Percentiles rank a stretch among this genome's conserved stretches.
Evolutionary conservation across 2,113 vertebrate genomes (phyloP).

Genomic region (Pterocles orientalis): DNA sequence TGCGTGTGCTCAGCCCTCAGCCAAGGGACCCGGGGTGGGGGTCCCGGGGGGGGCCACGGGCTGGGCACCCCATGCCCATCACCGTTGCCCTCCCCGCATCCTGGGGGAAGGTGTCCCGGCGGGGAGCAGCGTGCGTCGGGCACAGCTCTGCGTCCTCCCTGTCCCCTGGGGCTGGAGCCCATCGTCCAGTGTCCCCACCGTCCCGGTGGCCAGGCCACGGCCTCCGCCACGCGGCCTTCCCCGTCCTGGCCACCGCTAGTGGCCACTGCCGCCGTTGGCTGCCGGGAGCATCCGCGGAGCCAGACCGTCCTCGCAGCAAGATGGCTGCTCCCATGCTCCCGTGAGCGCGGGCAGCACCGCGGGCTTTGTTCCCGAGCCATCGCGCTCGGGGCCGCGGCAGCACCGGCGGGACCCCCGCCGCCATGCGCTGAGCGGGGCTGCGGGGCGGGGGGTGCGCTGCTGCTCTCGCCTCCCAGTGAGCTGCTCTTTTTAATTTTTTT

Average conservation of each 20-base stretch:
- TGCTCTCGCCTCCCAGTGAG: not conserved
- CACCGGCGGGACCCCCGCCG: not conserved
- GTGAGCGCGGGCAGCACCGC: constrained; percentile 32
- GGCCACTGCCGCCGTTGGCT: constrained; percentile 43
- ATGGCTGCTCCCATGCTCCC: constrained; percentile 65
- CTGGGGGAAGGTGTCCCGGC: rapidly evolving
- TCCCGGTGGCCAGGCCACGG: rapidly evolving
- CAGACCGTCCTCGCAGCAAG: constrained; percentile 49
- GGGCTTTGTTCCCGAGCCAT: constrained; percentile 31
- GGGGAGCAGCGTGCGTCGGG: rapidly evolving
- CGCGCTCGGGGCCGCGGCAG: not conserved
- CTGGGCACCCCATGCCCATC: rapidly evolving
- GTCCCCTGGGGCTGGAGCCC: not conserved
- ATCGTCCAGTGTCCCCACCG: rapidly evolving
- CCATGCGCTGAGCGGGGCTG: not conserved
- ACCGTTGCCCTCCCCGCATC: rapidly evolving
- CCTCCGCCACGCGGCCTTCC: not conserved
- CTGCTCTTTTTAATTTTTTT: not conserved
- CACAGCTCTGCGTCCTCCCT: rapidly evolving
- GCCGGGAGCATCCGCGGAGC: not conserved
- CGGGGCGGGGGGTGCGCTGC: not conserved
- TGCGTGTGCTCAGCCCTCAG: not conserved
- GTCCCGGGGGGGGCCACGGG: not conserved
- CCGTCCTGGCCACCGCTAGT: constrained; percentile 20
- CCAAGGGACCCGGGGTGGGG: rapidly evolving